Percentiles rank a stretch among this genome's conserved stretches.
These are phyloP conservation scores for Fulica atra DNA, from an alignment of 2,113 vertebrate genomes.

Conservation along the genomic window DNA sequence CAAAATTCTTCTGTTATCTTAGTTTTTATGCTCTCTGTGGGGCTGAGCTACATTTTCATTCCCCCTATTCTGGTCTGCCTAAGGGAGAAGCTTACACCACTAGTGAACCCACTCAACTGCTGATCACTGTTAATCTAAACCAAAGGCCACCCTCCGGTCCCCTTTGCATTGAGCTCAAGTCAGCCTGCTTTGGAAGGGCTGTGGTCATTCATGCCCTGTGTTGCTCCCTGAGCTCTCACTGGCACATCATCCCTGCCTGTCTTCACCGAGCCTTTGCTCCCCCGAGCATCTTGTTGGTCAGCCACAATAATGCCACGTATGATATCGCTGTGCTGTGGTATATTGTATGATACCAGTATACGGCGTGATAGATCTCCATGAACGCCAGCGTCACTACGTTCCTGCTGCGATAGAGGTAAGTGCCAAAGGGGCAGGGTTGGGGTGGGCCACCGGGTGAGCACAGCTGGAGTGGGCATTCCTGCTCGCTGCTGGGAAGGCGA, in stretches of 20 bases:
- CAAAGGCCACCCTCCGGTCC: neutral
- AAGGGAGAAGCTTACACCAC: neutral
- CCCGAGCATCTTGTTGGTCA: neutral
- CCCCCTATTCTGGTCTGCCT: neutral
- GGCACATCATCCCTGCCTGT: rapidly evolving
- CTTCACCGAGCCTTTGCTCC: neutral
- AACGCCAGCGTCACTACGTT: neutral
- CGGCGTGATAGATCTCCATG: too few relatives aligned
- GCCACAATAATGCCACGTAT: neutral
- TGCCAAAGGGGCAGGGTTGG: neutral
- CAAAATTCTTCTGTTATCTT: neutral
- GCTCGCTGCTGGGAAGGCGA: neutral
- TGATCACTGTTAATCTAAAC: neutral
- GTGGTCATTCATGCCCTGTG: neutral
- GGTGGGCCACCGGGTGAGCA: rapidly evolving
- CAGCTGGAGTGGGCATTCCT: neutral
- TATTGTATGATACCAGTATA: neutral
- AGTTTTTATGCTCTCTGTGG: neutral
- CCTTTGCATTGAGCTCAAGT: neutral
- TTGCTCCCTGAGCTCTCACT: neutral
- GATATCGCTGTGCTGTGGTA: too few relatives aligned
- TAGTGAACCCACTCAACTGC: neutral
- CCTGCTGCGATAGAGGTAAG: neutral
- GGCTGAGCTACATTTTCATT: neutral
- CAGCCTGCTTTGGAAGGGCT: neutral